A percentile compares a stretch with the other conserved stretches of the same genome.
phyloP scores from a whole-genome alignment of 2,113 vertebrate genomes.

The Reinhardtius hippoglossoides region DNA sequence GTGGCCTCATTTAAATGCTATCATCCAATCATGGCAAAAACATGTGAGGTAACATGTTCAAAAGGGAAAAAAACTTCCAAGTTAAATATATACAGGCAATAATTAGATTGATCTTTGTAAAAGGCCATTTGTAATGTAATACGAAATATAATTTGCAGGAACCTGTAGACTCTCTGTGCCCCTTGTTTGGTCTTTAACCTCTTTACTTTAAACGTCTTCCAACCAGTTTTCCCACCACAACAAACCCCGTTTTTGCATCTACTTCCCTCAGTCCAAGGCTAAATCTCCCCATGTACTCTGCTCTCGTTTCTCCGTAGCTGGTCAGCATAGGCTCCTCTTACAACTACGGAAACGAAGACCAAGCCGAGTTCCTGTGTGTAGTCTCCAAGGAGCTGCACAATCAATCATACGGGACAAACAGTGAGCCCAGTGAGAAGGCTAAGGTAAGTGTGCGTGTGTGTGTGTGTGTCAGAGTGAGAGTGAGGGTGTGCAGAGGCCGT shows the following conservation, averaged over 20 bases:
- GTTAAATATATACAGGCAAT: too few relatives aligned
- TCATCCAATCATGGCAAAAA: neutral
- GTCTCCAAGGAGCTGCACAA: constrained; percentile 99
- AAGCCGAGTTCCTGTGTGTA: constrained; percentile 98
- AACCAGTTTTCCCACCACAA: constrained; percentile 3
- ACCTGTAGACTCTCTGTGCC: constrained; percentile 13
- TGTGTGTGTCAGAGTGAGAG: neutral
- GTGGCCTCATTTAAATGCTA: neutral
- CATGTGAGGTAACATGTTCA: neutral
- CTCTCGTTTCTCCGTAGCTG: constrained; percentile 80
- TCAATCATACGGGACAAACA: constrained; percentile 90
- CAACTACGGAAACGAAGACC: constrained; percentile 99
- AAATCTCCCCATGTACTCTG: constrained; percentile 34
- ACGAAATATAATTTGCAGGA: constrained; percentile 16
- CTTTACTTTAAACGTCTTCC: constrained; percentile 12
- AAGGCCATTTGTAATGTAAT: too few relatives aligned
- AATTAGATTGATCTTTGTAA: too few relatives aligned
- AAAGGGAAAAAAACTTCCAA: neutral
- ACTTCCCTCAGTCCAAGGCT: constrained; percentile 14
- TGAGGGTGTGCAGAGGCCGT: constrained; percentile 9
- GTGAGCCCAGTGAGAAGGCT: constrained; percentile 97
- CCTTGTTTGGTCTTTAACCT: constrained; percentile 12
- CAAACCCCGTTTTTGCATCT: constrained; percentile 11
- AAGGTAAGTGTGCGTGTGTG: constrained; percentile 85
- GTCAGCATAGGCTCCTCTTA: constrained; percentile 99